Percentiles rank a stretch among this genome's conserved stretches.
These are phyloP conservation scores for Sepiola atlantica DNA, from an alignment of 2,888 invertebrate species.

Conservation along the genomic window DNA sequence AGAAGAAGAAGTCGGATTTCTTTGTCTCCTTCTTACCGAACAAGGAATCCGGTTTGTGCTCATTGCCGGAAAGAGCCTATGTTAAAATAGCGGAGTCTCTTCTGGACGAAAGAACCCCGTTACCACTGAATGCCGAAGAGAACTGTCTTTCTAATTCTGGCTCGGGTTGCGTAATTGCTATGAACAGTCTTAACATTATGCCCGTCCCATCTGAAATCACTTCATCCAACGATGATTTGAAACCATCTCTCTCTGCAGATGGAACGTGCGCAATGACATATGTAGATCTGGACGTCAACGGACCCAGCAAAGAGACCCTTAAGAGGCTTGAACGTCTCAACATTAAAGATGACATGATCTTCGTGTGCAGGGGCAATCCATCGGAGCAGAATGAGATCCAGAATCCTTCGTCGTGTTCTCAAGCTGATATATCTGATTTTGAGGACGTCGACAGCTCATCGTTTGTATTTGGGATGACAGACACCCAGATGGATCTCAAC, in stretches of 20 bases:
- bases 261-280: background rate
- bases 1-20: background rate
- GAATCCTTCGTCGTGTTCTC: background rate
- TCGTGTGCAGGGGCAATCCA: background rate
- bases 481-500: background rate
- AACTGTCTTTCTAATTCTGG: background rate
- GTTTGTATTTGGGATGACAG: background rate
- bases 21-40: background rate
- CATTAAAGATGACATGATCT: background rate
- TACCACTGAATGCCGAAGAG: background rate
- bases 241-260: background rate
- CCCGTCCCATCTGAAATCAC: background rate
- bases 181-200: background rate
- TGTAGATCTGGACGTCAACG: background rate
- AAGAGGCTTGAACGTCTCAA: background rate
- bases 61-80: background rate
- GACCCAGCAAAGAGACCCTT: background rate
- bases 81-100: background rate
- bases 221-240: background rate
- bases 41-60: background rate
- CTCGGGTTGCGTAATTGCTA: background rate
- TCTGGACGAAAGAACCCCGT: background rate
- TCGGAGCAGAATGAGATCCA: background rate
- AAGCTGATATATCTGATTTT: background rate
- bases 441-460: background rate